phyloP scores from a whole-genome alignment of 2,113 vertebrate species.

The Anoplopoma fimbria region DNA sequence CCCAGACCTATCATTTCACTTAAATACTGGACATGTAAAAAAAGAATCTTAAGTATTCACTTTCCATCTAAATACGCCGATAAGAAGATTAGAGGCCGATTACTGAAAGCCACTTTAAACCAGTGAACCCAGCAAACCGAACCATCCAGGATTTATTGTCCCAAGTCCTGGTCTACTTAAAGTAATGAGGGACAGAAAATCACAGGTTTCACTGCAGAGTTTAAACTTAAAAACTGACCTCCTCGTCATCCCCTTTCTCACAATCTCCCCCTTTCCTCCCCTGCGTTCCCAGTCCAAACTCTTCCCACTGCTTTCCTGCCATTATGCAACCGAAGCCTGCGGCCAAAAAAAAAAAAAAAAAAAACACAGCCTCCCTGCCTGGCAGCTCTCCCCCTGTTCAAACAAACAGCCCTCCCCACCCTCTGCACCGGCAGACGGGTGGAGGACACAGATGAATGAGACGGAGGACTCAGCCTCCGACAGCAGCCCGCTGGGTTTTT shows the following conservation, averaged over 20 bases:
- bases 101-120: background rate
- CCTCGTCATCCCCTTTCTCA: background rate
- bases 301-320: slow-evolving; percentile 60
- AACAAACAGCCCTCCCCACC: slow-evolving; percentile 56
- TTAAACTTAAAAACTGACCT: background rate
- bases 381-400: slow-evolving; percentile 41
- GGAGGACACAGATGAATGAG: slow-evolving; percentile 41
- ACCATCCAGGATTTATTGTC: background rate
- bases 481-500: background rate
- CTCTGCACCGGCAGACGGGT: slow-evolving; percentile 29
- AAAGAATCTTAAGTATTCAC: slow-evolving; percentile 24
- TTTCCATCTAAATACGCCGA: background rate
- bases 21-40: background rate
- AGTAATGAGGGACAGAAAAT: background rate
- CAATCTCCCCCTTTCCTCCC: background rate
- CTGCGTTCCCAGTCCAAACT: slow-evolving; percentile 23
- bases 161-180: background rate
- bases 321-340: slow-evolving; percentile 49
- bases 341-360: slow-evolving; percentile 53
- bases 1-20: background rate
- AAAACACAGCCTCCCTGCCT: slow-evolving; percentile 32
- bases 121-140: background rate
- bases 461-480: background rate
- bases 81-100: background rate
- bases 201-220: background rate